Evolutionary conservation across 2,113 vertebrate species (phyloP), one percentile per base, ranked within the genome.

Genomic region (Semicossyphus pulcher): DNA sequence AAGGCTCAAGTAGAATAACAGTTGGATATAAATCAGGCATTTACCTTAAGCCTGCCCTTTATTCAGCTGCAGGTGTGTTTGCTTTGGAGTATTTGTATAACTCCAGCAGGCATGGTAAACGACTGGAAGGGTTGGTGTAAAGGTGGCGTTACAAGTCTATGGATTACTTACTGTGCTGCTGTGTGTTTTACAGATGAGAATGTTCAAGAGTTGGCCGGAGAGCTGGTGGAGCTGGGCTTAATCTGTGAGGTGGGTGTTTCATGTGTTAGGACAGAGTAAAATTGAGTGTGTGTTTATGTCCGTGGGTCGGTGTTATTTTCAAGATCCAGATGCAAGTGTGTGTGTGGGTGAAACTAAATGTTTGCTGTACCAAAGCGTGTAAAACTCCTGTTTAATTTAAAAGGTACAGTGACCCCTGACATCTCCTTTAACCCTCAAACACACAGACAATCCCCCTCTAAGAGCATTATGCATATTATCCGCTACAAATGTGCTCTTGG

Each of bases 171-270:
- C 44, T 74, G 28, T 28, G 8, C 26, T 39, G 21, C 3, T 83
- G 41, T 88, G 49, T 88, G 56, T 89, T 90, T 62, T n/a, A n/a
- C 66, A 97, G 97, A 95, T 92, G 97, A 98, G 84, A 96, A 93
- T 79, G 94, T 95, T 88, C 94, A 95, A 9, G 96, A 96, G 80
- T 76, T 97, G 94, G 95, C 96, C 0, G 94, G 89, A 12, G 97
- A 98, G 83, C 90, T 98, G 88, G 96, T 97, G 41, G 96, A 97
- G 88, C 92, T 96, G 72, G 96, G 96, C 20, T 95, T 98, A 83
- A 96, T 98, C 88, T 95, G 95, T 16, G 96, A 97, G 96, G 97
- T 97, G 80, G 78, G 94, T 28, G 47, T 59, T 67, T 47, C 28
- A 16, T 62, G 10, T 59, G 15, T 63, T 42, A 29, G 26, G n/a